A percentile compares a stretch with the other conserved stretches of the same genome.
Evolutionary conservation across 1,140 invertebrate species (phyloP).

Genomic region (Drosophila hydei): DNA sequence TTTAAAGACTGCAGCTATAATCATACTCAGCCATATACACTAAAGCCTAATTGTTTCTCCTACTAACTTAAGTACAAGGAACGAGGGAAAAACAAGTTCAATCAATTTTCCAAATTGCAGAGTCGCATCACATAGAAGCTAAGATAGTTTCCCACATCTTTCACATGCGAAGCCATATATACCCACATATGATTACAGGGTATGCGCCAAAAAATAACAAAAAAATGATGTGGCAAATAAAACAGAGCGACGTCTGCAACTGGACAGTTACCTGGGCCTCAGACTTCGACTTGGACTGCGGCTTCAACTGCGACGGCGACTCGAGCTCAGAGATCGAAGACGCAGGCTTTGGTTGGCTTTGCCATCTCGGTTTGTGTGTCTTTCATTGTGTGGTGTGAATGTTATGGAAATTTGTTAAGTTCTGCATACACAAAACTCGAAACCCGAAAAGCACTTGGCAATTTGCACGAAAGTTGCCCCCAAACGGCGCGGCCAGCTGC

Average conservation of each 20-base stretch:
- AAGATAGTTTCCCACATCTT: too few species aligned
- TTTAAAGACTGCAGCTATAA: too few species aligned
- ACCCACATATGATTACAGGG: slow-evolving; percentile 16
- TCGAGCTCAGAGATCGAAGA: slow-evolving; percentile 43
- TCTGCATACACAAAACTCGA: slow-evolving; percentile 68
- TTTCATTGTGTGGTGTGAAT: slow-evolving; percentile 78
- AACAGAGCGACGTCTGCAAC: slow-evolving; percentile 67
- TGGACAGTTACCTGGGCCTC: slow-evolving; percentile 24
- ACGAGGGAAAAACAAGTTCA: too few species aligned
- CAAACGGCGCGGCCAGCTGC: slow-evolving; percentile 45
- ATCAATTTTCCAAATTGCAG: too few species aligned
- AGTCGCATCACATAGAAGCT: too few species aligned
- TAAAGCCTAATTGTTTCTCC: too few species aligned
- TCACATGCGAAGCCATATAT: background rate
- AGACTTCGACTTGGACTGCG: slow-evolving; percentile 24
- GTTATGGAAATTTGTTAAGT: slow-evolving; percentile 81
- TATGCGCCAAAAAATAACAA: slow-evolving; percentile 10
- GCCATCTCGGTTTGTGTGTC: slow-evolving; percentile 37
- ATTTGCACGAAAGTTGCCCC: slow-evolving; percentile 72
- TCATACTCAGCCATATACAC: too few species aligned
- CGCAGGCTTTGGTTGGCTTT: slow-evolving; percentile 52
- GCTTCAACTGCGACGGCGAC: slow-evolving; percentile 30
- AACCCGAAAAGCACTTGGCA: slow-evolving; percentile 62
- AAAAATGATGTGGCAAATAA: slow-evolving; percentile 80
- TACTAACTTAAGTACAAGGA: too few species aligned